phyloP scores from a whole-genome alignment of 2,888 invertebrate species.

The Cyaniris semiargus region DNA sequence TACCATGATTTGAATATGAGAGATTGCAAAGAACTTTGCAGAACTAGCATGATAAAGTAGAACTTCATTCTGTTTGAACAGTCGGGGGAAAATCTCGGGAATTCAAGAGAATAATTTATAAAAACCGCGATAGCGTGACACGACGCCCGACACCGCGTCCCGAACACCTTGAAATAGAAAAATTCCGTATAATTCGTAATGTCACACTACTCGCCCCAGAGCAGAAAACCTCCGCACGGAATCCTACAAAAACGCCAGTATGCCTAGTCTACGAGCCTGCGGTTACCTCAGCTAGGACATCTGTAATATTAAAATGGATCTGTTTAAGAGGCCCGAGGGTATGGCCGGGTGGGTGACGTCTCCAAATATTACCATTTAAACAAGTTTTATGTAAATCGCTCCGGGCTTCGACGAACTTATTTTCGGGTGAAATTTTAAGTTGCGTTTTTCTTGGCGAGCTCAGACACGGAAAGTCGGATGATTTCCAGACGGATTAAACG shows the following conservation, averaged over 20 bases:
- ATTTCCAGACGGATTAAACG: constrained; percentile 68
- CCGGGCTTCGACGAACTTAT: constrained; percentile 67
- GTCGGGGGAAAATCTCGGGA: constrained; percentile 12
- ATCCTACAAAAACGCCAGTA: constrained; percentile 38
- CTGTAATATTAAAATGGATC: constrained; percentile 56
- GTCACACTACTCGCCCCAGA: constrained; percentile 46
- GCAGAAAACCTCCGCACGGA: constrained; percentile 36
- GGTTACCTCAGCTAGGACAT: constrained; percentile 37
- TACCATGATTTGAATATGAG: neutral
- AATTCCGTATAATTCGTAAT: constrained; percentile 51
- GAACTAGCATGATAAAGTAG: constrained; percentile 18
- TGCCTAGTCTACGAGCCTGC: constrained; percentile 17
- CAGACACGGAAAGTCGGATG: constrained; percentile 71
- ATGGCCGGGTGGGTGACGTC: constrained; percentile 71
- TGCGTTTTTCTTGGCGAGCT: constrained; percentile 69
- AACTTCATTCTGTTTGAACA: constrained; percentile 20
- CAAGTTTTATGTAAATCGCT: constrained; percentile 79
- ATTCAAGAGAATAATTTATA: constrained; percentile 29
- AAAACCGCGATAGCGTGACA: constrained; percentile 27
- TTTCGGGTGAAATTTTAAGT: constrained; percentile 69
- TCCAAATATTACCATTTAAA: constrained; percentile 80
- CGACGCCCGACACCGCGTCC: constrained; percentile 47
- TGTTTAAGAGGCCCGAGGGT: constrained; percentile 55
- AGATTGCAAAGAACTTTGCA: constrained; percentile 10
- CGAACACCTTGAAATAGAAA: constrained; percentile 57